These are phyloP conservation scores for Zoanthus gigantus DNA, from an alignment of 92 coral and sea anemone species.

Conservation along the genomic window DNA sequence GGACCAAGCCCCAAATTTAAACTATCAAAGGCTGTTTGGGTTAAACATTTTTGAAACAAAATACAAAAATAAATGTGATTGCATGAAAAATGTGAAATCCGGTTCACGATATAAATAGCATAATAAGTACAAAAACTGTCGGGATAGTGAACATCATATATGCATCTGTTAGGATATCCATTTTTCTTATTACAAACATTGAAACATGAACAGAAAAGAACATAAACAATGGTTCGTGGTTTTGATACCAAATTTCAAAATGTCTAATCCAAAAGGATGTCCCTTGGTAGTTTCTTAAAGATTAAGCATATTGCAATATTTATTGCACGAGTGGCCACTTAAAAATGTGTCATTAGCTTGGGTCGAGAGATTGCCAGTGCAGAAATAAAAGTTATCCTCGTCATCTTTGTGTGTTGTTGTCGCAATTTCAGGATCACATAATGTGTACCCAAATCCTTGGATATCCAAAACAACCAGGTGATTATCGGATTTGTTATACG, in stretches of 20 bases:
- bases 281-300: neutral
- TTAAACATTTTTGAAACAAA: no score
- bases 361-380: slow-evolving; percentile 52
- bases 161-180: neutral
- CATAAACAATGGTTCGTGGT: neutral
- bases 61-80: no score
- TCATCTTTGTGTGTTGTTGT: slow-evolving; percentile 45
- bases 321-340: slow-evolving; percentile 32
- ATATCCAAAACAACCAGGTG: slow-evolving; percentile 69
- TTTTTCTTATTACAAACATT: neutral
- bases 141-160: neutral
- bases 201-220: neutral
- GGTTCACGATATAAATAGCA: no score
- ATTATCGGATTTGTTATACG: no score
- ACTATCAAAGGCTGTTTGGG: no score
- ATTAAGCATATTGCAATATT: slow-evolving; percentile 43
- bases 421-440: slow-evolving; percentile 70
- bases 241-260: neutral
- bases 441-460: slow-evolving; percentile 55
- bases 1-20: no score
- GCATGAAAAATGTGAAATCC: no score
- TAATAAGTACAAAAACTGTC: neutral
- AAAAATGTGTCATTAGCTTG: slow-evolving; percentile 44
- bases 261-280: neutral
- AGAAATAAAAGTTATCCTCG: slow-evolving; percentile 51